Conservation (phyloP, 92 coral and sea anemone genomes). For the Meandrina meandrites region DNA sequence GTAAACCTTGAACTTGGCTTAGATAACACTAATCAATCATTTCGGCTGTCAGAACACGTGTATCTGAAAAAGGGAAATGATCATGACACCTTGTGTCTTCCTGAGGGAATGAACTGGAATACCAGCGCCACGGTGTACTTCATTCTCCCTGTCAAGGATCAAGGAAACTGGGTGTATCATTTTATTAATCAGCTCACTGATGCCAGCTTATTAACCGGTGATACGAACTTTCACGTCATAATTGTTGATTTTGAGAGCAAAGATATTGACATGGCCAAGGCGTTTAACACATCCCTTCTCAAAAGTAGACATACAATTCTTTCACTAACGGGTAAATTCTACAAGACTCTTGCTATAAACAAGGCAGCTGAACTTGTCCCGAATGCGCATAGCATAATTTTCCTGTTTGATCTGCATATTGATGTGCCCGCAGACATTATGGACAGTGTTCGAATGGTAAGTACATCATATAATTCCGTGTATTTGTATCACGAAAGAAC, state of each 20-base stretch:
- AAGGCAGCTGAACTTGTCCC: slow-evolving; percentile 42
- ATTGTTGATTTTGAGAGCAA: slow-evolving; percentile 35
- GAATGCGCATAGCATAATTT: slow-evolving; percentile 32
- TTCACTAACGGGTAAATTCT: slow-evolving; percentile 22
- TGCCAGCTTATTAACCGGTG: slow-evolving; percentile 22
- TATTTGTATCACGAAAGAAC: too few species aligned
- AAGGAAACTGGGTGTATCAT: slow-evolving; percentile 42
- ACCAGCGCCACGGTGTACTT: slow-evolving; percentile 30
- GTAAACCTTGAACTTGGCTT: slow-evolving; percentile 34
- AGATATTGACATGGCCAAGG: slow-evolving; percentile 37
- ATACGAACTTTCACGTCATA: slow-evolving; percentile 41
- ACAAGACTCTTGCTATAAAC: slow-evolving; percentile 51
- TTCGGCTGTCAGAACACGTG: slow-evolving; percentile 46
- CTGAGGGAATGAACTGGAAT: slow-evolving; percentile 39
- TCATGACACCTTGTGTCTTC: slow-evolving; percentile 42
- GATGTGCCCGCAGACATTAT: neutral
- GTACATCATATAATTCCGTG: neutral
- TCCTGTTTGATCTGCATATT: slow-evolving; percentile 49
- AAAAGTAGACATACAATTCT: slow-evolving; percentile 29
- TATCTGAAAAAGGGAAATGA: slow-evolving; percentile 31
- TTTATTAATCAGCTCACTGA: slow-evolving; percentile 34
- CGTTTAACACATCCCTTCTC: slow-evolving; percentile 31
- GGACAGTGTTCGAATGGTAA: slow-evolving; percentile 9
- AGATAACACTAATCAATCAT: neutral
- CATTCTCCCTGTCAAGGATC: slow-evolving; percentile 45